Evolutionary conservation across 2,888 invertebrate genomes (phyloP), one percentile per base, ranked within the genome.

Genomic region (Agapostemon virescens): DNA sequence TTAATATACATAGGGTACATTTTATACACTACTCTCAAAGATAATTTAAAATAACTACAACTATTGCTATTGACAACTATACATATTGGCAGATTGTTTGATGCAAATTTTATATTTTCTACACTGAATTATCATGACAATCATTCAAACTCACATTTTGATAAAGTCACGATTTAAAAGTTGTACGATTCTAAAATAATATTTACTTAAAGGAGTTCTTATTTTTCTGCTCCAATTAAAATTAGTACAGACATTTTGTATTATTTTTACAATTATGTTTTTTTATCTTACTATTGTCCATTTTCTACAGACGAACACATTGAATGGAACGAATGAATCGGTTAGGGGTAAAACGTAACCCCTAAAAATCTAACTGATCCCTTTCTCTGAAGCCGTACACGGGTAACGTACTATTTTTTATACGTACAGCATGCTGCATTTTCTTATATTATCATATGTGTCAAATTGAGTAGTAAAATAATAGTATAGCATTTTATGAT

Each of bases 391-490:
- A 49, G 9, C 49, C 20, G 7, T n/a, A 9, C 49, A 11, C n/a
- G n/a, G 49, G n/a, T 79, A 83, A 79, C 80, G 80, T 78, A 63
- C 80, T 84, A 68, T 72, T 77, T 79, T 79, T 77, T 77, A 61
- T 23, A 77, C 20, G 49, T 11, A 20, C n/a, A 49, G 79, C 79
- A 74, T 70, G 74, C 58, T 38, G 70, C 64, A 45, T 74, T 73
- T 71, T 49, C 49, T 79, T 30, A n/a, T 69, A 23, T 49, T 49
- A n/a, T 52, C 49, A 38, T n/a, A 38, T 33, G 30, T 69, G 68
- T n/a, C 45, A 30, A n/a, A 30, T 23, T 36, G 0, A 40, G 1
- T 13, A 64, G n/a, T 15, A 36, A 7, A 15, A 7, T 26, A n/a
- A 64, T 64, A n/a, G 13, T 23, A 38, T 23, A 23, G 23, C 40